Conservation (phyloP, 2,888 invertebrate genomes). For the Ichneumoninae sp. region DNA sequence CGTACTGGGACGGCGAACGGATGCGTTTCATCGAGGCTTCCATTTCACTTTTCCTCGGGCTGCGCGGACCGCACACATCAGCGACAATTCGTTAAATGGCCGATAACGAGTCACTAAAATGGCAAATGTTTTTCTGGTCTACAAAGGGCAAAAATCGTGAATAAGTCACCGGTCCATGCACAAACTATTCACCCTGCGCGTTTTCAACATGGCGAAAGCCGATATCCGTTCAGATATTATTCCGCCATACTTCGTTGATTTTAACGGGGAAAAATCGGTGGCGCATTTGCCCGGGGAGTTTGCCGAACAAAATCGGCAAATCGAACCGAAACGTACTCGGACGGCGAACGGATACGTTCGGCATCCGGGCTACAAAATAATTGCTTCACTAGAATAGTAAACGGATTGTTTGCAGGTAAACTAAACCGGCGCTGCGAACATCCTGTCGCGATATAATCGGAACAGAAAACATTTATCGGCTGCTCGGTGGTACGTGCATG, state of each 20-base stretch:
- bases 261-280: neutral
- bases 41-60: neutral
- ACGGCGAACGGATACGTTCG: slow-evolving; percentile 8
- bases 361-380: slow-evolving; percentile 33
- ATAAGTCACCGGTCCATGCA: neutral
- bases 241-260: neutral
- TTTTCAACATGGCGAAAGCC: neutral
- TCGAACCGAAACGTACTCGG: neutral
- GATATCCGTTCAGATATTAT: neutral
- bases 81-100: slow-evolving; percentile 10
- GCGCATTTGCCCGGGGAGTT: neutral
- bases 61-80: neutral
- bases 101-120: too few relatives aligned
- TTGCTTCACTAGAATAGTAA: slow-evolving; percentile 36
- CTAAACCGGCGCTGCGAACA: slow-evolving; percentile 25
- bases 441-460: slow-evolving; percentile 50
- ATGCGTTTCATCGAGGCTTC: neutral
- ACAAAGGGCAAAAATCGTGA: neutral
- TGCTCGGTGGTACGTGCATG: slow-evolving; percentile 1
- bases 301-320: neutral
- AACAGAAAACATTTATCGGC: slow-evolving; percentile 51
- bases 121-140: neutral
- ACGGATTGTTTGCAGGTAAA: slow-evolving; percentile 9
- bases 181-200: neutral
- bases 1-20: neutral